Conservation (phyloP, 2,888 invertebrate species). For the Plagodis pulveraria region DNA sequence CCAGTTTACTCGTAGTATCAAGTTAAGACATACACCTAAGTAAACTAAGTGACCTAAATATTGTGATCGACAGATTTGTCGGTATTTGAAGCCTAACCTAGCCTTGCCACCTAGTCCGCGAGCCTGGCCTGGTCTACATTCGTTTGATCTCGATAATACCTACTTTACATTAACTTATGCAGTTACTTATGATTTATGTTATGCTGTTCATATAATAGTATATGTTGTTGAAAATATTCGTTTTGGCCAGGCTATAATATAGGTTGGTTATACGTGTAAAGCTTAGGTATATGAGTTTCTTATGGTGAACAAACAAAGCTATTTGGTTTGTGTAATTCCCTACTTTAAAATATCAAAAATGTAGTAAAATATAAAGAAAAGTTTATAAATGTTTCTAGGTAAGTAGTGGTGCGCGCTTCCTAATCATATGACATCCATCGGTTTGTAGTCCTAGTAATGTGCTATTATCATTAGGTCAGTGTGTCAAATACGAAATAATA, state of each 20-base stretch:
- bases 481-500: constrained; percentile 43
- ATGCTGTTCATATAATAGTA: background rate
- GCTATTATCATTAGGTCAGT: constrained; percentile 41
- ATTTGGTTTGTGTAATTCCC: too few relatives aligned
- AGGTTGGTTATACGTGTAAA: background rate
- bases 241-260: constrained; percentile 13
- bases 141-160: constrained; percentile 42
- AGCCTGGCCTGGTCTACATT: constrained; percentile 56
- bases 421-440: constrained; percentile 4
- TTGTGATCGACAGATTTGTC: constrained; percentile 38
- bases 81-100: constrained; percentile 46
- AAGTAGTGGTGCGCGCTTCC: background rate
- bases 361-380: background rate
- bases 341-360: background rate
- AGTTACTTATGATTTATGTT: constrained; percentile 35
- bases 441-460: background rate
- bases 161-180: constrained; percentile 21
- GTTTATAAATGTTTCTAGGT: too few relatives aligned
- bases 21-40: too few relatives aligned
- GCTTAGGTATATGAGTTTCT: too few relatives aligned
- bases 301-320: too few relatives aligned
- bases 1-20: background rate
- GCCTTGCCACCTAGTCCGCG: constrained; percentile 43
- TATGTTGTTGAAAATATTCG: constrained; percentile 13
- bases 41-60: constrained; percentile 41